A percentile compares a stretch with the other conserved stretches of the same genome.
These are phyloP conservation scores for Cricetomys ansorgei DNA, from an alignment of 2,113 vertebrate species.

Conservation along the genomic window DNA sequence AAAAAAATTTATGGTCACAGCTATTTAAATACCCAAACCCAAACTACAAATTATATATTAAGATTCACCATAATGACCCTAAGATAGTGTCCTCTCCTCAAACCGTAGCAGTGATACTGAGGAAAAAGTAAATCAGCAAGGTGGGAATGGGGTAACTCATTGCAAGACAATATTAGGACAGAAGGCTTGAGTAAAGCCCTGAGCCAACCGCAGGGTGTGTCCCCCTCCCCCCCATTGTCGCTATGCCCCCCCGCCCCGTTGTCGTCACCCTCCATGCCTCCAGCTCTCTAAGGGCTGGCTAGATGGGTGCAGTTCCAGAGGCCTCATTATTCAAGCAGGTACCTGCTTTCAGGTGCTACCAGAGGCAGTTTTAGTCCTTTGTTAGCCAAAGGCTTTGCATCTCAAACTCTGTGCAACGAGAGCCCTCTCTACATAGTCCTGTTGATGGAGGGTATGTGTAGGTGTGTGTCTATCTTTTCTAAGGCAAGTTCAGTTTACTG, in stretches of 20 bases:
- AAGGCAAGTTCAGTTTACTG: not conserved
- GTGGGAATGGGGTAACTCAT: not conserved
- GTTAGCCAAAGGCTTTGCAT: not conserved
- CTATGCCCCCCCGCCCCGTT: no score
- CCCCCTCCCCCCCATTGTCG: not conserved
- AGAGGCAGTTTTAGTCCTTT: not conserved
- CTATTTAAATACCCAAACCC: not conserved
- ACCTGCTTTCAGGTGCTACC: not conserved
- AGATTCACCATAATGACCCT: not conserved
- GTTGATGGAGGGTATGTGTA: not conserved
- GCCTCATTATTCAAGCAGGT: not conserved
- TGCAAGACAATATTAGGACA: not conserved
- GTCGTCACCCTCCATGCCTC: not conserved
- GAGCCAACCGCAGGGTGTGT: not conserved
- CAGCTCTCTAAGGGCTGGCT: not conserved
- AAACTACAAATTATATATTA: not conserved
- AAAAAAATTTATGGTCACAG: not conserved
- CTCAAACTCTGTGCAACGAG: not conserved
- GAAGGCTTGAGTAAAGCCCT: not conserved
- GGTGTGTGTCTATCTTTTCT: not conserved
- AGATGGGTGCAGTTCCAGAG: not conserved
- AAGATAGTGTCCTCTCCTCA: not conserved
- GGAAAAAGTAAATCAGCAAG: not conserved
- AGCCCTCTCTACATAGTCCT: not conserved
- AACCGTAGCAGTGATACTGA: not conserved